phyloP scores from a whole-genome alignment of 2,888 invertebrate genomes.

The Seira sanloemensis region DNA sequence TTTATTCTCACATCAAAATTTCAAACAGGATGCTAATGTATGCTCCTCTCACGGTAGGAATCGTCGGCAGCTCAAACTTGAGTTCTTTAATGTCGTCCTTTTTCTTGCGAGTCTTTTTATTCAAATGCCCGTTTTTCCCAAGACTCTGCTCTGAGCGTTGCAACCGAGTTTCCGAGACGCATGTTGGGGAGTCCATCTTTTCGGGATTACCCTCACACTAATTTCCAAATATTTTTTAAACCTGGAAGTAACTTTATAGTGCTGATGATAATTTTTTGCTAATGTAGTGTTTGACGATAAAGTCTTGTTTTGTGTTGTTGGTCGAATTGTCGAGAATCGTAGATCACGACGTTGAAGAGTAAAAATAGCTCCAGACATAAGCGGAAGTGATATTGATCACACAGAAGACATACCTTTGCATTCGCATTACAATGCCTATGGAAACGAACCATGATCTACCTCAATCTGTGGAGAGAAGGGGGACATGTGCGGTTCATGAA shows the following conservation, averaged over 20 bases:
- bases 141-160: constrained; percentile 1
- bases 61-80: constrained; percentile 37
- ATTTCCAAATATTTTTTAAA: too few species aligned
- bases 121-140: neutral
- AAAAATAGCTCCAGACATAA: too few species aligned
- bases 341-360: too few species aligned
- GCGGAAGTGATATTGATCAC: neutral
- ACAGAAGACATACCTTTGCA: neutral
- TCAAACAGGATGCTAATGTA: neutral
- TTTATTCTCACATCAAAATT: neutral
- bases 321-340: too few species aligned
- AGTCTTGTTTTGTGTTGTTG: too few species aligned
- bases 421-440: too few species aligned
- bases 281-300: too few species aligned
- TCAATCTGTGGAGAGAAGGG: too few species aligned
- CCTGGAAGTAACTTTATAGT: too few species aligned
- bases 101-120: neutral
- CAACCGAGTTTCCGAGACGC: constrained; percentile 9
- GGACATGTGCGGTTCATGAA: too few species aligned
- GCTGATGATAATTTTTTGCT: too few species aligned
- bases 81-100: constrained; percentile 31
- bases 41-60: constrained; percentile 25
- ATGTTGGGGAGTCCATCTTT: constrained; percentile 9
- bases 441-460: neutral
- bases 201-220: too few species aligned